phyloP scores from a whole-genome alignment of 2,113 vertebrate species.

The Ursus arctos region DNA sequence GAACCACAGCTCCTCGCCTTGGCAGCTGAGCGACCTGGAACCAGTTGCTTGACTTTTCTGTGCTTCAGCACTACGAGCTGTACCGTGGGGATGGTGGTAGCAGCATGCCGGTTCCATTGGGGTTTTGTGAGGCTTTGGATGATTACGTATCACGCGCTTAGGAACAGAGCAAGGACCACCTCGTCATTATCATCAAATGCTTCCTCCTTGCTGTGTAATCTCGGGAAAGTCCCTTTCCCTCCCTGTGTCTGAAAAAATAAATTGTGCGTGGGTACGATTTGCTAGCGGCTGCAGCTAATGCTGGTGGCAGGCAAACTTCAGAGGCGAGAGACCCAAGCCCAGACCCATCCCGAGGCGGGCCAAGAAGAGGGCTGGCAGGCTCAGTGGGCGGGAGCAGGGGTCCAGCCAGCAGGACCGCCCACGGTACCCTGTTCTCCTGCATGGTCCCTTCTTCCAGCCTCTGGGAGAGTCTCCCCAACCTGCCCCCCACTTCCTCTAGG shows the following conservation, averaged over 20 bases:
- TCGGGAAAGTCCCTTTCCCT: neutral
- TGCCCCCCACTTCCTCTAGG: neutral
- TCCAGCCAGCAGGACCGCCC: neutral
- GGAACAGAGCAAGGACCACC: neutral
- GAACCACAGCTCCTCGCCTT: neutral
- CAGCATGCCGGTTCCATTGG: accelerated
- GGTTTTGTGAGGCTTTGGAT: neutral
- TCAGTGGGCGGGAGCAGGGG: neutral
- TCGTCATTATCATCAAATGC: neutral
- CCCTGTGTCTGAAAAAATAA: neutral
- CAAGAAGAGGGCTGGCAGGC: neutral
- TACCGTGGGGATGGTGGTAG: accelerated
- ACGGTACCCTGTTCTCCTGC: accelerated
- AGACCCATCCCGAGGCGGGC: neutral
- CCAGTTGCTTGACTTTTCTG: neutral
- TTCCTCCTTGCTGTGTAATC: neutral
- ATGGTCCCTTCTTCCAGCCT: neutral
- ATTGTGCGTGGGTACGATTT: neutral
- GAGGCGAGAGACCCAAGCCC: neutral
- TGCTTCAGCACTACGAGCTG: no score
- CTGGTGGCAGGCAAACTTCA: neutral
- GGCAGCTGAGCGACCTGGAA: neutral
- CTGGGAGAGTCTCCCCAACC: neutral
- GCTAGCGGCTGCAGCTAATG: neutral
- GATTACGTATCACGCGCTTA: accelerated